Conservation (phyloP, 1,140 invertebrate genomes). For the Propsilocerus akamusi region DNA sequence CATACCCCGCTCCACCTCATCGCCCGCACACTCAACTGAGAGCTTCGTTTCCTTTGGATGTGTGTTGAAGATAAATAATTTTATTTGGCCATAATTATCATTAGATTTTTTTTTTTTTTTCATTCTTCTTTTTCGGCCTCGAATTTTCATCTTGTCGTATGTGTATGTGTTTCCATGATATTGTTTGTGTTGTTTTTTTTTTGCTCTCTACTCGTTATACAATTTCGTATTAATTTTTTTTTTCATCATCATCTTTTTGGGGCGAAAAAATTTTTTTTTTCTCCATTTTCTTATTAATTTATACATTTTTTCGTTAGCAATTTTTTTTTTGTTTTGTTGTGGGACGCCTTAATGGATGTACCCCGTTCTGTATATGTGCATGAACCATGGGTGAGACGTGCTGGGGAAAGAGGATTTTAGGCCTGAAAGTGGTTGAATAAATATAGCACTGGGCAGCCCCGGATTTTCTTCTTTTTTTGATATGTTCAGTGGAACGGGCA, state of each 20-base stretch:
- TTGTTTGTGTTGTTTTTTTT: not conserved
- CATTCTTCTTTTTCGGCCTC: not conserved
- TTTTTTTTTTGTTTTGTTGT: not conserved
- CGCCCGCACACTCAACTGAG: no score
- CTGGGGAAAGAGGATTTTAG: not conserved
- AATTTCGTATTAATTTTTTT: not conserved
- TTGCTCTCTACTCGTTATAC: no score
- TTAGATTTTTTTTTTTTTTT: constrained; percentile 1
- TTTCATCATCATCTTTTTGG: not conserved
- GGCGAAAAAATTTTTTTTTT: not conserved
- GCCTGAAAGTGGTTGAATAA: no score
- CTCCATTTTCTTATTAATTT: constrained; percentile 3
- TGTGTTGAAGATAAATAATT: constrained; percentile 4
- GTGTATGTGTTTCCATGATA: not conserved
- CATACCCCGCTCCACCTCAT: no score
- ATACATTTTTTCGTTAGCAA: not conserved
- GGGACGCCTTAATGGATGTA: not conserved
- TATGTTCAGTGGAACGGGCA: not conserved
- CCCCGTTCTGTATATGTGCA: not conserved
- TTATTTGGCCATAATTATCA: constrained; percentile 4
- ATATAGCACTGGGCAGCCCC: no score
- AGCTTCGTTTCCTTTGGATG: not conserved
- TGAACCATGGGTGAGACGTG: not conserved
- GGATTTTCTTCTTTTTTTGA: no score
- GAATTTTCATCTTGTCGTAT: not conserved